Conservation (phyloP, 92 coral and sea anemone genomes). For the Plumapathes pennacea region DNA sequence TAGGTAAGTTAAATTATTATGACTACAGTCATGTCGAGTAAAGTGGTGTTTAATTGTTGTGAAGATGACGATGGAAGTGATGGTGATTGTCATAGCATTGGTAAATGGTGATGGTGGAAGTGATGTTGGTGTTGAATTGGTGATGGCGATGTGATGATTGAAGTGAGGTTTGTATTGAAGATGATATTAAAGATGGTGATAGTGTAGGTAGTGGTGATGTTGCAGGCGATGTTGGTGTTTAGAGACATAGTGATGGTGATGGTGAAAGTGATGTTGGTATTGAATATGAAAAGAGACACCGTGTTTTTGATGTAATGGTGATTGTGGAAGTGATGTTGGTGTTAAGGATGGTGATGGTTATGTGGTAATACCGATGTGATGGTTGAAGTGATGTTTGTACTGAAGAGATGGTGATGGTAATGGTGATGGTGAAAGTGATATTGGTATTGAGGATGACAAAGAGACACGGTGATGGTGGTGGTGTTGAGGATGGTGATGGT, state of each 20-base stretch:
- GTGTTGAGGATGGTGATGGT: background rate
- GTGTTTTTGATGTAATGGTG: background rate
- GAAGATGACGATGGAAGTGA: background rate
- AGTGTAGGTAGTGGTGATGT: background rate
- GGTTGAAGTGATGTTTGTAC: background rate
- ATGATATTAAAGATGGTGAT: no score
- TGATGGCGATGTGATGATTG: no score
- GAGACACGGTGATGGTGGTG: background rate
- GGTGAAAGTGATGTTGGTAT: background rate
- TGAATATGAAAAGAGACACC: background rate
- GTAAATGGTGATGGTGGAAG: background rate
- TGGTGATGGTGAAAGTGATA: conserved; percentile 1
- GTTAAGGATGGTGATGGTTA: background rate
- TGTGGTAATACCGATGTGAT: no score
- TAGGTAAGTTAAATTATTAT: no score
- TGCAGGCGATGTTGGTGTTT: background rate
- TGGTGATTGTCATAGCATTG: background rate
- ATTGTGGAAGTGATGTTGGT: background rate
- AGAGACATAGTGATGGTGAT: conserved; percentile 1
- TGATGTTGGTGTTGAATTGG: no score
- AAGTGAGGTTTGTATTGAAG: no score
- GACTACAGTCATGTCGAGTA: no score
- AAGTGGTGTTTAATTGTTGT: no score
- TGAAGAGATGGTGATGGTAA: background rate
- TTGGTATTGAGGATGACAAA: background rate